These are phyloP conservation scores for Galleria mellonella DNA, from an alignment of 1,140 invertebrate genomes.

Conservation along the genomic window DNA sequence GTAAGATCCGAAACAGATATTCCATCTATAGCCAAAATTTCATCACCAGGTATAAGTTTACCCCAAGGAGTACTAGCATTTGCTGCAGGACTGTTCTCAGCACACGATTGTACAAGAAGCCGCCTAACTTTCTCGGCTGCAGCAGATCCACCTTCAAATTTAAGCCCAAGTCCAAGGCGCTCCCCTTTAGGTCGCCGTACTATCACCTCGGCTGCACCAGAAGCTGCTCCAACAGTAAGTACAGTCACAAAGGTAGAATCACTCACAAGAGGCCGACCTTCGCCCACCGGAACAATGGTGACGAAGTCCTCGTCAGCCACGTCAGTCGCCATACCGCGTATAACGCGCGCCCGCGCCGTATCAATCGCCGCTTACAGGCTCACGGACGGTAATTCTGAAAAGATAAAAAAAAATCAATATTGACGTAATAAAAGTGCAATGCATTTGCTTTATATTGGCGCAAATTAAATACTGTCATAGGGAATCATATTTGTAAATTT, in stretches of 20 bases:
- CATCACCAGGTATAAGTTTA: conserved; percentile 86
- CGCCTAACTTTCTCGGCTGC: conserved; percentile 81
- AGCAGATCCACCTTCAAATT: conserved; percentile 92
- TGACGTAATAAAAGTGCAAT: conserved; percentile 46
- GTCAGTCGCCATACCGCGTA: conserved; percentile 61
- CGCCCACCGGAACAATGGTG: conserved; percentile 72
- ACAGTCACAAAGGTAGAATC: conserved; percentile 70
- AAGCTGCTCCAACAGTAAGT: conserved; percentile 56
- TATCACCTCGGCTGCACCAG: conserved; percentile 81
- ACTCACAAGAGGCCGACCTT: conserved; percentile 36
- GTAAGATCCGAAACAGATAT: conserved; percentile 85
- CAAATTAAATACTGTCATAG: too few relatives aligned
- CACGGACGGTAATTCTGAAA: conserved; percentile 47
- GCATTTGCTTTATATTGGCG: conserved; percentile 13
- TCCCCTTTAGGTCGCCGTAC: conserved; percentile 91
- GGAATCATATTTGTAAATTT: too few relatives aligned
- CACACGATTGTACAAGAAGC: conserved; percentile 92
- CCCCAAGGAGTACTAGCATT: conserved; percentile 87
- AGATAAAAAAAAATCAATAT: conserved; percentile 43
- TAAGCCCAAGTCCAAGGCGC: conserved; percentile 90
- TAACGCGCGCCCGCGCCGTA: conserved; percentile 38
- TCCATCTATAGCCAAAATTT: conserved; percentile 90
- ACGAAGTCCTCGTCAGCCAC: conserved; percentile 64
- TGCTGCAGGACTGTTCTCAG: conserved; percentile 90
- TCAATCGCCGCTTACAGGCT: conserved; percentile 34